Evolutionary conservation across 2,888 invertebrate genomes (phyloP), one percentile per base, ranked within the genome.

Genomic region (Criorhina ranunculi): DNA sequence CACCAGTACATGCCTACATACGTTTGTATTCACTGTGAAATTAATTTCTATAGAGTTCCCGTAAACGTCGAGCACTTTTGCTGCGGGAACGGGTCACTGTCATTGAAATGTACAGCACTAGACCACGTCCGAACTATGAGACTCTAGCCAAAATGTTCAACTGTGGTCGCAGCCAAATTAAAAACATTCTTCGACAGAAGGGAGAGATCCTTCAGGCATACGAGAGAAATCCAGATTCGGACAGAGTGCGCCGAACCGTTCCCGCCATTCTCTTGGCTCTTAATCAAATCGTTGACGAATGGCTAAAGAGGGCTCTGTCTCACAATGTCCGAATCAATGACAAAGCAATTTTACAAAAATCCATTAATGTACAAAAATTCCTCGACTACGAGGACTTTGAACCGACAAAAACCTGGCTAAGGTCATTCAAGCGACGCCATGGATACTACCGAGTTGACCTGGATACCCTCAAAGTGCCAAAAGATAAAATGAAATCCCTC

Each of bases 141-240:
- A 70, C 85, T 0, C 35, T 85, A n/a, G 85, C 85, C n/a, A 69
- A 55, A 60, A 85, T 85, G 75, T 85, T 85, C 70, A 70, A 85
- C 8, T 85, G 85, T 19, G 85, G 85, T 29, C 79, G 85, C n/a
- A 85, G 85, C 31, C 85, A 85, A 80, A 85, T 85, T 7, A 85
- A 85, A 42, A 80, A 80, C 11, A 85, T 85, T 15, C 85, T 85
- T 37, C 85, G 85, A 0, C 85, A 75, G 31, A 75, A 85, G 40
- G 80, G 80, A 1, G 69, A 70, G 40, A 85, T 85, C 7, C 79
- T 85, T 3, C 85, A 85, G 40, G 85, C 80, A 53, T 85, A 76
- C 60, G 75, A 75, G 15, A 53, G 64, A 11, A 60, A 85, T 15
- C 85, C 85, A n/a, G 64, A 80, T 12, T 80, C 85, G 17, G 80